Evolutionary conservation across 2,888 invertebrate genomes (phyloP).

Genomic region (Cartodere bifasciata): DNA sequence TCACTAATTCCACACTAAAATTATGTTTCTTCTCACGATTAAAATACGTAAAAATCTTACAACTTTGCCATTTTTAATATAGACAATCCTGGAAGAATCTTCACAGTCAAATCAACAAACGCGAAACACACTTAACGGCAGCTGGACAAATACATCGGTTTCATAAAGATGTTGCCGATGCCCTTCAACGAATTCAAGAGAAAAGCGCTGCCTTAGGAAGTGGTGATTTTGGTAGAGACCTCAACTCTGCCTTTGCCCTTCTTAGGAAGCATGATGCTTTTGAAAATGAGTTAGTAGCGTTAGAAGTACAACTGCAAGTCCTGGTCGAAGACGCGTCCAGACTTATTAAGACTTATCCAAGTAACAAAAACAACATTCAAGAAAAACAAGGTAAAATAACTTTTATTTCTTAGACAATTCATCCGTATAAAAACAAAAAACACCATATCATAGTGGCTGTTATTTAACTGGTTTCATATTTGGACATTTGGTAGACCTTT

Average conservation of each 20-base stretch:
- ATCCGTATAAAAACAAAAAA: no score
- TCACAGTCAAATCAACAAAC: slow-evolving; percentile 71
- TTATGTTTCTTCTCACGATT: no score
- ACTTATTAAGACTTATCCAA: slow-evolving; percentile 77
- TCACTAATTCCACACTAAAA: no score
- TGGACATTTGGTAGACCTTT: no score
- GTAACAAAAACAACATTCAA: no score
- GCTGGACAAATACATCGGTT: slow-evolving; percentile 96
- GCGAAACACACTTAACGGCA: slow-evolving; percentile 78
- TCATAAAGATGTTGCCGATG: slow-evolving; percentile 90
- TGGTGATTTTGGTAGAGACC: slow-evolving; percentile 65
- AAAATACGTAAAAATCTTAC: no score
- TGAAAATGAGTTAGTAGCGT: slow-evolving; percentile 83
- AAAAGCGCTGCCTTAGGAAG: slow-evolving; percentile 76
- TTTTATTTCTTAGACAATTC: no score
- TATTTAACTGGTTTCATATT: no score
- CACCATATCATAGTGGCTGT: no score
- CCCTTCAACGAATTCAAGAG: slow-evolving; percentile 78
- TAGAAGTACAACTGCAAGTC: slow-evolving; percentile 83
- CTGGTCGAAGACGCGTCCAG: slow-evolving; percentile 86
- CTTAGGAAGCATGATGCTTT: slow-evolving; percentile 82
- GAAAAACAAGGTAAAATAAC: no score
- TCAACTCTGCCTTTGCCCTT: slow-evolving; percentile 72
- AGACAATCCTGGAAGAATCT: slow-evolving; percentile 81
- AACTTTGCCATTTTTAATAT: background rate